Base-by-base conservation (phyloP, 2,888 invertebrate species). In the Sicus ferrugineus region DNA sequence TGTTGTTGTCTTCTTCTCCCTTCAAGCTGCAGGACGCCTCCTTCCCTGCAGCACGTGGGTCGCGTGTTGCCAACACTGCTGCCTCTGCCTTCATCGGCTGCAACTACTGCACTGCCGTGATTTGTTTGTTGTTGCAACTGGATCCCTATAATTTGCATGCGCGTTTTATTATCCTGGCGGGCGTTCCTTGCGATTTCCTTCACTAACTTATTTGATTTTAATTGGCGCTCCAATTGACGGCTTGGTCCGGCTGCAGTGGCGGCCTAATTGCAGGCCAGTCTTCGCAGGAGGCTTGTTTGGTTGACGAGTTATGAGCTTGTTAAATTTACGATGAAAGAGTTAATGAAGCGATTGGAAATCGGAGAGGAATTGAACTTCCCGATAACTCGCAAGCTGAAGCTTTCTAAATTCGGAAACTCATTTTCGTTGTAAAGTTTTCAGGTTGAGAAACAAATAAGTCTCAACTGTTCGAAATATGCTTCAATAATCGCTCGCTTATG, bases 131-230 rank as follows among this genome's bases (percentile, higher is more conserved):
- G 42, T 56, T 62, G 75, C 69, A 75, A 77, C 75, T 72, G 74
- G 75, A 78, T 79, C 77, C 79, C 80, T 82, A 81, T 81, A 81
- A 81, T 81, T 81, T 82, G 81, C 80, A 82, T 81, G 81, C 77
- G 77, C 77, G 79, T 72, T 81, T 80, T 81, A 80, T 80, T 77
- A 76, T 70, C 70, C 23, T 67, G 28, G 31, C 14, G 59, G 67
- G 67, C 58, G 67, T 67, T 59, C 5, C 28, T 64, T 74, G 70
- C 75, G 76, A 79, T 80, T 82, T 77, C 76, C 76, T 73, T 75
- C 75, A 73, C 74, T 80, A 81, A 82, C 74, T 82, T 81, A 81
- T 81, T 81, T 81, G 81, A 80, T 82, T 81, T 81, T 81, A 81
- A 81, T 82, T 81, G 81, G 82, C 80, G 79, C 79, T 77, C 64